Conservation (phyloP, 2,888 invertebrate genomes). For the Agapostemon virescens region DNA sequence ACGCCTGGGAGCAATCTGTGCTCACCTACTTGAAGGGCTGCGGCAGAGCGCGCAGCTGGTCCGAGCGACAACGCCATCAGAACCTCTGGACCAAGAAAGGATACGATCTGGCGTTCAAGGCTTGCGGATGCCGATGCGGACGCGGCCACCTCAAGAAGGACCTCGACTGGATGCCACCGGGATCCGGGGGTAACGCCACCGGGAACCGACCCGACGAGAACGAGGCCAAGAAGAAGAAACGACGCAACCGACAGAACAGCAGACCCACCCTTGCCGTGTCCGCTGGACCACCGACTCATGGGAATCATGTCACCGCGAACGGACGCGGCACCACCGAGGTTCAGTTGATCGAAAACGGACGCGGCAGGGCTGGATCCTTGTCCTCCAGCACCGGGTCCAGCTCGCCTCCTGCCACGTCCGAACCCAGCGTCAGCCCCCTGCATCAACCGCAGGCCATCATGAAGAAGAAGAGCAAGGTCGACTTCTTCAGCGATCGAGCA, state of each 20-base stretch:
- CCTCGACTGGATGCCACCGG: conserved; percentile 92
- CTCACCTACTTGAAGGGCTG: conserved; percentile 94
- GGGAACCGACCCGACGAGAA: conserved; percentile 82
- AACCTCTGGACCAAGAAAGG: conserved; percentile 99
- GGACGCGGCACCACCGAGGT: conserved; percentile 69
- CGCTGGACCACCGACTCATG: conserved; percentile 80
- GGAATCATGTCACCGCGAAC: conserved; percentile 71
- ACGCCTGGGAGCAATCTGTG: conserved; percentile 95
- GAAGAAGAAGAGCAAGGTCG: conserved; percentile 89
- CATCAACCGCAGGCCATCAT: conserved; percentile 83
- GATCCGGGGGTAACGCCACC: conserved; percentile 81
- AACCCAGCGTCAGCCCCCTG: conserved; percentile 87
- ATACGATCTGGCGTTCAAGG: conserved; percentile 96
- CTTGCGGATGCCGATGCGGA: conserved; percentile 96
- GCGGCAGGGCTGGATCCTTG: conserved; percentile 88
- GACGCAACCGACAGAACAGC: conserved; percentile 86
- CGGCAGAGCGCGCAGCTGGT: conserved; percentile 96
- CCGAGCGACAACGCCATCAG: conserved; percentile 95
- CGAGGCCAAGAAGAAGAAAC: conserved; percentile 85
- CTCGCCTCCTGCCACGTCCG: conserved; percentile 91
- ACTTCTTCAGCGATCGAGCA: conserved; percentile 89
- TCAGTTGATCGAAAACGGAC: conserved; percentile 77
- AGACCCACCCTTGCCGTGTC: conserved; percentile 84
- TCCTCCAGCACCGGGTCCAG: conserved; percentile 90
- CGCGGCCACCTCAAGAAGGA: conserved; percentile 97